These are phyloP conservation scores for Eristalis pertinax DNA, from an alignment of 2,888 invertebrate genomes.

Conservation along the genomic window DNA sequence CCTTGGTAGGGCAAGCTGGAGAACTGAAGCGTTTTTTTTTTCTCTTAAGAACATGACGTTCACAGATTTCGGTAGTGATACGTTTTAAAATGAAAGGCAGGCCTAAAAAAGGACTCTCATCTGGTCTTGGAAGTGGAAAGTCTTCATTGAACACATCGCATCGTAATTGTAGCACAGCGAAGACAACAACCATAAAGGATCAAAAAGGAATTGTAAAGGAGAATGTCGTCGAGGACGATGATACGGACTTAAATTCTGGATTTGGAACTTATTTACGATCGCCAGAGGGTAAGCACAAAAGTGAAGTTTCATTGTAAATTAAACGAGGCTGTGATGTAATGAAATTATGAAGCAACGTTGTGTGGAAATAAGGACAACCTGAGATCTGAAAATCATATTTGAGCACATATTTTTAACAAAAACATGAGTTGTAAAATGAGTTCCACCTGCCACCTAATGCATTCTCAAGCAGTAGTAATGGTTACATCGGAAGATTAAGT, in stretches of 20 bases:
- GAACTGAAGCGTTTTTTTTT: neutral
- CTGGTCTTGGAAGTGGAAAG: slow-evolving; percentile 39
- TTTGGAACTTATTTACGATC: slow-evolving; percentile 80
- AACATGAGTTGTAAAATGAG: no score
- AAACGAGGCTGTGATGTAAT: no score
- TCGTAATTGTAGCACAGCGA: slow-evolving; percentile 1
- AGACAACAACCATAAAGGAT: slow-evolving; percentile 9
- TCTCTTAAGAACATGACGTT: neutral
- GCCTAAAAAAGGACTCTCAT: slow-evolving; percentile 38
- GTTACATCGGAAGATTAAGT: no score
- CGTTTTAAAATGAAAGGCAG: slow-evolving; percentile 48
- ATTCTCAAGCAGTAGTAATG: no score
- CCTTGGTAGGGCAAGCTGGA: neutral
- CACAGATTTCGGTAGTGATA: neutral
- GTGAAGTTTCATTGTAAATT: neutral
- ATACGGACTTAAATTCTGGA: slow-evolving; percentile 80
- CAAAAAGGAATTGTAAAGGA: slow-evolving; percentile 43
- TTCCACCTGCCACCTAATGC: no score
- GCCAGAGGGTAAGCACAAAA: slow-evolving; percentile 77
- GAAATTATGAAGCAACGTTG: no score
- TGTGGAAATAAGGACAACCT: no score
- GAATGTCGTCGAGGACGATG: slow-evolving; percentile 72
- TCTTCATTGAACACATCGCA: slow-evolving; percentile 48
- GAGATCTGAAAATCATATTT: no score
- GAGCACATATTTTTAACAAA: no score